Base-by-base conservation (phyloP, 2,797 vertebrate species). In the Phrynocephalus vlangalii region DNA sequence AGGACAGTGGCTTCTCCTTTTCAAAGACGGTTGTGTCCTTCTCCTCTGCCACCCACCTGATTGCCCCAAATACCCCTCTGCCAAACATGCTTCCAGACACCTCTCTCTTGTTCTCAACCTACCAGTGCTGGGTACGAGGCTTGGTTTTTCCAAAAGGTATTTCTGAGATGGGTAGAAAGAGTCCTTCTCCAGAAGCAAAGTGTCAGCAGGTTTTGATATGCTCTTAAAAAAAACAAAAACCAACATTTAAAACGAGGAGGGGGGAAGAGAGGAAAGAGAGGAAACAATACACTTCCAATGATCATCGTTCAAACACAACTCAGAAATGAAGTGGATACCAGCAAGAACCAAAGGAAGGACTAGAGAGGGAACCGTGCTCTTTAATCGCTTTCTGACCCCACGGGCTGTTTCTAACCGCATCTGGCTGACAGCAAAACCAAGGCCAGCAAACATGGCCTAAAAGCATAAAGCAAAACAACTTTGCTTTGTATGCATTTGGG, bases 91-190 rank as follows among this genome's bases (percentile, higher is more conserved):
- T 71, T 33, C 20, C 10, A 28, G 7, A 13, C 6, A n/a, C 2
- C 73, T 24, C 48, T 11, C 70, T 13, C 63, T 20, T 7, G 3
- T 22, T 18, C 11, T 10, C 87, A 81, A 86, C 96, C 85, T 98
- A 99, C 98, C 98, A 91, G 96, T 96, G 94, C 90, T 97, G 95
- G 97, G 94, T 93, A 98, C 86, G 87, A 97, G 96, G 71, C 91
- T 88, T 13, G 96, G 95, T 91, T 98, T 99, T 82, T 99, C 98
- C 95, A 98, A 91, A 88, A 98, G 96, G 95, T 97, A 98, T 90
- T 97, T 99, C 96, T 98, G 98, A 16, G 98, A 96, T 6, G 98
- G 96, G 88, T 98, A 98, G 96, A 99, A 99, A 79, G 96, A 94
- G 71, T 98, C 98, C 96, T 98, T 99, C 75, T 97, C 97, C 92